Base-by-base conservation (phyloP, 1,140 invertebrate genomes). In the Macrobrachium rosenbergii region DNA sequence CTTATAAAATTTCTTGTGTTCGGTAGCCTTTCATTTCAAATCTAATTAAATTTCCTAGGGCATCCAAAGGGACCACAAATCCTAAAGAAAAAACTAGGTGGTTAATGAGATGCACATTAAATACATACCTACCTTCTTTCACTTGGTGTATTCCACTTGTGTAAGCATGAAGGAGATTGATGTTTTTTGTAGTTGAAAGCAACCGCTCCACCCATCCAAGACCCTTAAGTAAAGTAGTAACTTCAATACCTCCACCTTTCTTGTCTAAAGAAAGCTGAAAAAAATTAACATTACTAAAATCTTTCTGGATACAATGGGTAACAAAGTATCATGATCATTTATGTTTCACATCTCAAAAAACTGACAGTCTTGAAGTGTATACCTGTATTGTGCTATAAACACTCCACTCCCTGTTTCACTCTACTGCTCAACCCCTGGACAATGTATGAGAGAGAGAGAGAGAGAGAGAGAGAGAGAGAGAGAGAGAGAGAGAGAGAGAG, bases 131-230 rank as follows among this genome's bases (percentile, higher is more conserved):
- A 87, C 84, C 77, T 75, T 87, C 84, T 45, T 87, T 87, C 14
- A 87, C 84, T 10, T 81, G 78, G 67, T 73, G 64, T 2, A 69
- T 77, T 5, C 84, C 84, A 37, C 84, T 87, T 58, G 59, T 73
- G 78, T 73, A 87, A n/a, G 67, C 52, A 59, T 87, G 84, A 2
- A 87, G 77, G 45, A 87, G 84, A 37, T 17, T 11, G 21, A 87
- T 73, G 78, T 87, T 87, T 0, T 45, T 21, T 2, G 64, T 62
- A 23, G 84, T 80, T 45, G 84, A 87, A 52, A 87, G 78, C 21
- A 79, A 77, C 16, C 84, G 75, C 58, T 87, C 84, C 67, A 87
- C 67, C 84, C 84, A 87, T 11, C 84, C 75, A 23, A 87, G 78
- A 2, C 77, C 84, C n/a, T 67, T 43, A 19, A 87, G 60, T 17